Evolutionary conservation across 2,113 vertebrate species (phyloP).

Genomic region (Arvicanthis niloticus): DNA sequence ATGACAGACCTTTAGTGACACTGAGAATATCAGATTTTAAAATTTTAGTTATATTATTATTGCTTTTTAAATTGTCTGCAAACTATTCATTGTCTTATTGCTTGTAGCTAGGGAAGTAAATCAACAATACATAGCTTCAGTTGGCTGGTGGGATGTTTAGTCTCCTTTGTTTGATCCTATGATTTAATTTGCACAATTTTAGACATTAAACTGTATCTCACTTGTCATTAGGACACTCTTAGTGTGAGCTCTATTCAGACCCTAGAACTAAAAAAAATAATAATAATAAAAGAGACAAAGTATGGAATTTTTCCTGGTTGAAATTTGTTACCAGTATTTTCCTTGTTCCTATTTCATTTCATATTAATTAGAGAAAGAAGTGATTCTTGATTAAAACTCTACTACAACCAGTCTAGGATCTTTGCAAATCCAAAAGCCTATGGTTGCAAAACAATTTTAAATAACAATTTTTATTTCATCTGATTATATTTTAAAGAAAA

Average conservation of each 20-base stretch:
- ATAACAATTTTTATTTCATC: conserved; percentile 18
- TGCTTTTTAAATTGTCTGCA: neutral
- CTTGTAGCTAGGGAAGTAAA: neutral
- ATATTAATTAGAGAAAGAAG: neutral
- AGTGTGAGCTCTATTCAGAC: neutral
- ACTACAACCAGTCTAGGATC: neutral
- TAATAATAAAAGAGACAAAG: neutral
- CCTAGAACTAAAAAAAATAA: neutral
- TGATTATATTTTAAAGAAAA: neutral
- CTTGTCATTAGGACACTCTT: neutral
- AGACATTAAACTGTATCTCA: neutral
- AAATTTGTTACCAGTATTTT: neutral
- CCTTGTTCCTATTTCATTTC: neutral
- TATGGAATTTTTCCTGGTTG: neutral
- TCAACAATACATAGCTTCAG: neutral
- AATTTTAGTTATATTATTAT: neutral
- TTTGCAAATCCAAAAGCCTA: neutral
- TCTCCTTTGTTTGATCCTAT: conserved; percentile 58
- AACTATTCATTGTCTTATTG: neutral
- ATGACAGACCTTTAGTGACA: neutral
- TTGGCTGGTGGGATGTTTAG: neutral
- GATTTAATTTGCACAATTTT: conserved; percentile 45
- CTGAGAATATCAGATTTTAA: neutral
- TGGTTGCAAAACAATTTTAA: neutral
- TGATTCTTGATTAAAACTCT: neutral